Evolutionary conservation across 2,797 vertebrate genomes (phyloP).

Genomic region (Darevskia nairensis): DNA sequence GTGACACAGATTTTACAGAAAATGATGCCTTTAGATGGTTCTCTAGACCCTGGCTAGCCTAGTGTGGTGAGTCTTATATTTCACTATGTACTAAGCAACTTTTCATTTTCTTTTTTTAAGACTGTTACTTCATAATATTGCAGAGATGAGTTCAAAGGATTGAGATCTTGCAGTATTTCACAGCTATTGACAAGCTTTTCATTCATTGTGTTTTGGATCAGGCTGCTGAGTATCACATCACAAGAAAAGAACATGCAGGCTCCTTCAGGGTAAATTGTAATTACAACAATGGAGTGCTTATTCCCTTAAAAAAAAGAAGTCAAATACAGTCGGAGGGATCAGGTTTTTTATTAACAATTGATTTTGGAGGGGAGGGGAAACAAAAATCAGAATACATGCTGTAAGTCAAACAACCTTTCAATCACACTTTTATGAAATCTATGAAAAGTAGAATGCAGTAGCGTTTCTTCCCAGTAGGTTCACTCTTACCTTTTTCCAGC

Average conservation of each 20-base stretch:
- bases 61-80: background rate
- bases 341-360: constrained; percentile 27
- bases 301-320: background rate
- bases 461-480: background rate
- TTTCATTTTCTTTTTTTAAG: background rate
- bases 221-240: background rate
- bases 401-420: constrained; percentile 25
- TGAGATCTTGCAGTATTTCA: constrained; percentile 5
- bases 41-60: background rate
- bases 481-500: background rate
- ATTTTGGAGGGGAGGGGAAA: background rate
- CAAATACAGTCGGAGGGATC: constrained; percentile 5
- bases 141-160: constrained; percentile 6
- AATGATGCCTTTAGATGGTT: background rate
- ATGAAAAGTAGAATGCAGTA: background rate
- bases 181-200: constrained; percentile 16
- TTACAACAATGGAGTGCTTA: constrained; percentile 22
- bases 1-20: background rate
- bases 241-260: background rate
- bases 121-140: background rate
- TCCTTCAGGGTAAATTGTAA: constrained; percentile 23
- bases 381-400: constrained; percentile 11
- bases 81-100: background rate
- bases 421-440: constrained; percentile 21
- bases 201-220: background rate